Base-by-base conservation (phyloP, 2,888 invertebrate genomes). In the Epinotia nisella region DNA sequence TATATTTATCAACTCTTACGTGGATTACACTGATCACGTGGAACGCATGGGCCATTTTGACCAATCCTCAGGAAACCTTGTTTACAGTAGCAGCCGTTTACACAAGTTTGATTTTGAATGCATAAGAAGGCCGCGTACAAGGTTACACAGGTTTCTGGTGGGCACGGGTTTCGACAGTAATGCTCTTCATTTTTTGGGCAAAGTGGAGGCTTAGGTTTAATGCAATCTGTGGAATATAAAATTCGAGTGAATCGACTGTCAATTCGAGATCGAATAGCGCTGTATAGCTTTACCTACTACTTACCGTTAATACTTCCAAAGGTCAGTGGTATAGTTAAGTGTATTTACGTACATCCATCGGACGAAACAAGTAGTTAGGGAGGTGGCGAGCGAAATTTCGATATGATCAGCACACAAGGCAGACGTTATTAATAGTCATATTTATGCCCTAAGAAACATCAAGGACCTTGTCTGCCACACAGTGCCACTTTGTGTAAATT, bases 21-120 rank as follows among this genome's bases (percentile, higher is more conserved):
- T 19, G 70, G 66, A 1, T 39, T 61, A 13, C 75, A 75, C 61
- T 72, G 29, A 41, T 75, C 65, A n/a, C 17, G 19, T 2, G 65
- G 65, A 39, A 72, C 64, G n/a, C 75, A 75, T 4, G 45, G 51
- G 21, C 71, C 71, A 13, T 55, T 56, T 15, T n/a, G 19, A 9
- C 17, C 41, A 35, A 58, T 39, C 39, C 75, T 64, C 15, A 65
- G 45, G 45, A 45, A 75, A 29, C 61, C 72, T 11, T 56, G 2
- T 17, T 56, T 72, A 59, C 75, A 75, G 39, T 65, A 67, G 66
- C 75, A 75, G 4, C 69, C 66, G 39, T 72, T n/a, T 7, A 61
- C 60, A 53, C 71, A 71, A 19, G 71, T 71, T 71, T 71, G 71
- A 41, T 71, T 71, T 7, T 13, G 24, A 0, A 67, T 45, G 55